Evolutionary conservation across 2,888 invertebrate species (phyloP).

Genomic region (Priocnemis perturbator): DNA sequence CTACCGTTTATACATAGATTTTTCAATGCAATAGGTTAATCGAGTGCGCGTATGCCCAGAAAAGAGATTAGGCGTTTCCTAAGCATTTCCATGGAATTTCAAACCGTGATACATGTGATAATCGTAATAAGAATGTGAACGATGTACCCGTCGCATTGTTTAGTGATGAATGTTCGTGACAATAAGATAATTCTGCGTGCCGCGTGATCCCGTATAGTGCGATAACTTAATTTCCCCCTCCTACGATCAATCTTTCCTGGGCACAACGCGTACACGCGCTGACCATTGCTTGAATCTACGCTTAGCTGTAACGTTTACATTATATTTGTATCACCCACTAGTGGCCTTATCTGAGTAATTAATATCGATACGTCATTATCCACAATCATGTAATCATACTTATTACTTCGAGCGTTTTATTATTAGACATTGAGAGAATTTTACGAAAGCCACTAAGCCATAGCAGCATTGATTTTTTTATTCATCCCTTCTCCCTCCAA

Average conservation of each 20-base stretch:
- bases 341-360: constrained; percentile 73
- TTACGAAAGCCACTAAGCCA: constrained; percentile 35
- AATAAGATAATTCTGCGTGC: constrained; percentile 35
- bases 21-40: constrained; percentile 44
- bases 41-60: constrained; percentile 40
- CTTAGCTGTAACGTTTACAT: constrained; percentile 70
- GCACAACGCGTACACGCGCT: constrained; percentile 35
- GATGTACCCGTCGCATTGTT: constrained; percentile 22
- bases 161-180: constrained; percentile 11
- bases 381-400: constrained; percentile 49
- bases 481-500: not conserved
- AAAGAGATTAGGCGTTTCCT: constrained; percentile 16
- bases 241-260: constrained; percentile 21
- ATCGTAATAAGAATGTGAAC: not conserved
- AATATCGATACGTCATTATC: constrained; percentile 58
- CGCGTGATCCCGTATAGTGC: constrained; percentile 10
- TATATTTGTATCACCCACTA: constrained; percentile 73
- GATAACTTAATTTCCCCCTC: constrained; percentile 4
- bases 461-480: constrained; percentile 1
- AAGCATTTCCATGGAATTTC: not conserved
- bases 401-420: constrained; percentile 56
- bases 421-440: constrained; percentile 34
- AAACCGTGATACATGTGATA: not conserved
- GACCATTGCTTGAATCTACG: constrained; percentile 59
- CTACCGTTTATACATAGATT: constrained; percentile 51